Base-by-base conservation (phyloP, 2,888 invertebrate species). In the Meta bourneti region DNA sequence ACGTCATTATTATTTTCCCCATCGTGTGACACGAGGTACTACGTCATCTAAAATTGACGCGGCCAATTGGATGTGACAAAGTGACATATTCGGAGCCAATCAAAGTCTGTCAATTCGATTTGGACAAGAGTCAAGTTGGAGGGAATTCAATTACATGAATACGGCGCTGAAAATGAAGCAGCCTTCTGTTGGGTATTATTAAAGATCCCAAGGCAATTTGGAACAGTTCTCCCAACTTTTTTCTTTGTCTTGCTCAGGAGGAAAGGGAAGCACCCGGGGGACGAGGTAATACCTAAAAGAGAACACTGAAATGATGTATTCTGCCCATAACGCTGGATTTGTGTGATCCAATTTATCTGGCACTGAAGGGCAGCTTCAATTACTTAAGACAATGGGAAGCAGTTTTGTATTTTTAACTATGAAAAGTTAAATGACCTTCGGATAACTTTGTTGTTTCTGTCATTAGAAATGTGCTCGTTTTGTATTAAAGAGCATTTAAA, bases 1-100 rank as follows among this genome's bases (percentile, higher is more conserved):
- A 84, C 84, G 84, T 75, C 84, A 84, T 84, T 83, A 83, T 83
- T 61, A 61, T 61, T 61, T 61, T 61, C 61, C 61, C 61, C 61
- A 61, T 61, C 61, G 61, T 61, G 61, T 61, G 61, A 61, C 61
- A 61, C 61, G 61, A 61, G 61, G 61, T 61, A 61, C 61, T 61
- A 61, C 61, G 61, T 61, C 61, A 61, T 61, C 61, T 61, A 61
- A 61, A 61, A 61, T 61, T 61, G 61, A 61, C 61, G 61, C 11
- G 61, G 61, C 61, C 61, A 61, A 61, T 61, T 61, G 61, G 61
- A 61, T 61, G 61, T 61, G 61, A 61, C 61, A 61, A 61, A 61
- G 61, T 61, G 61, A 61, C 61, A 61, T 61, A 61, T 61, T 61
- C 61, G 9, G 61, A 61, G 61, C 61, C 61, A 61, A 61, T 61